phyloP scores from a whole-genome alignment of 2,797 vertebrate species.

The Podargus strigoides region DNA sequence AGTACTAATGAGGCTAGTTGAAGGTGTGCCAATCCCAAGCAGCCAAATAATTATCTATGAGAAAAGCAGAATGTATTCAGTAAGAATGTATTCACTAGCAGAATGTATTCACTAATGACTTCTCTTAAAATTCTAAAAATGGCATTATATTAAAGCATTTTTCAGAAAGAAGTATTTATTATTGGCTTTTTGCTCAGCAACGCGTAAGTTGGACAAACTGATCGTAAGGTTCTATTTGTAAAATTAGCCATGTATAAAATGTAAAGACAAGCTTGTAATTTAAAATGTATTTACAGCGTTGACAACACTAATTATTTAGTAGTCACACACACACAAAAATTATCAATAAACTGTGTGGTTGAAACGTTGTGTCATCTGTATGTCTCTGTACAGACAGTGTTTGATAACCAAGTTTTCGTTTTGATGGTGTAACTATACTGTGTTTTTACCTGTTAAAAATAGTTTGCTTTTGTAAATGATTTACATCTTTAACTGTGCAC shows the following conservation, averaged over 20 bases:
- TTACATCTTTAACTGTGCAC: background rate
- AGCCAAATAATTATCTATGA: background rate
- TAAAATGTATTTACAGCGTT: conserved; percentile 67
- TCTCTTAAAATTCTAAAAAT: background rate
- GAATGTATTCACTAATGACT: background rate
- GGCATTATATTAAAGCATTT: background rate
- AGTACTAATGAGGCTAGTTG: background rate
- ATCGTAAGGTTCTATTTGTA: conserved; percentile 60
- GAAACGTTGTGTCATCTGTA: background rate
- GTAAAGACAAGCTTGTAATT: conserved; percentile 69
- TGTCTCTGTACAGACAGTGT: background rate
- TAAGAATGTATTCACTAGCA: background rate
- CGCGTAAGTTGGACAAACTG: background rate
- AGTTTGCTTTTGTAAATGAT: background rate
- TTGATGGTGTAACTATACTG: background rate
- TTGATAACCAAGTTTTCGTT: background rate
- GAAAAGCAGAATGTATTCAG: background rate
- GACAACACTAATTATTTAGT: conserved; percentile 67
- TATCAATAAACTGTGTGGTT: conserved; percentile 50
- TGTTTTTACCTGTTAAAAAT: background rate
- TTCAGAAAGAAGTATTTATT: conserved; percentile 64
- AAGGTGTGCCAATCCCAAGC: background rate
- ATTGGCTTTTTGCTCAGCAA: conserved; percentile 39
- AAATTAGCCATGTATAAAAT: conserved; percentile 71
- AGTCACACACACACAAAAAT: background rate